A percentile compares a stretch with the other conserved stretches of the same genome.
These are phyloP conservation scores for Aythya baeri DNA, from an alignment of 2,113 vertebrate species.

Conservation along the genomic window DNA sequence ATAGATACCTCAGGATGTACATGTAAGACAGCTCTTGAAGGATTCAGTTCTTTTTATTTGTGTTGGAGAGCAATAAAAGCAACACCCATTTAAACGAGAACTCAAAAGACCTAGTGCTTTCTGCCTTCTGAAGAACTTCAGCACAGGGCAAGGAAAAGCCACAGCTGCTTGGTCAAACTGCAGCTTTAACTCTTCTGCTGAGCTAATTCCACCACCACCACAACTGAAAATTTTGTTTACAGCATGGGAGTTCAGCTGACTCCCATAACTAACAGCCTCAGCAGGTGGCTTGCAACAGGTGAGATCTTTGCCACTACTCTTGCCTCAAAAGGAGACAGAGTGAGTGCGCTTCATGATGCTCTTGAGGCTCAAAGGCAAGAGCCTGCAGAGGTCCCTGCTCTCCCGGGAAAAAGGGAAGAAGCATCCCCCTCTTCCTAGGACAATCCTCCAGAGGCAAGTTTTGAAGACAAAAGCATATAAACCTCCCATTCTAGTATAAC, in stretches of 20 bases:
- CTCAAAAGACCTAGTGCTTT: not conserved
- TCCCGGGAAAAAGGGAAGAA: not conserved
- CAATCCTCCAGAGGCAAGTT: not conserved
- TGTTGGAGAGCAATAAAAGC: not conserved
- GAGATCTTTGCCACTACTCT: not conserved
- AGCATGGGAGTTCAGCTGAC: not conserved
- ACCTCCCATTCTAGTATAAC: not conserved
- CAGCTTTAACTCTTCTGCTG: not conserved
- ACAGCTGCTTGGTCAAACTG: not conserved
- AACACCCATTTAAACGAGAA: not conserved
- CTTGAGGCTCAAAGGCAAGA: not conserved
- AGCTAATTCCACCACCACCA: not conserved
- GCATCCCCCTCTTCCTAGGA: too few relatives aligned
- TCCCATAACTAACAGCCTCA: not conserved
- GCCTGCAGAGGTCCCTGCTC: not conserved
- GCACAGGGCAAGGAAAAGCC: not conserved
- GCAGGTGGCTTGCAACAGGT: not conserved
- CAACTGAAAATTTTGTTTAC: not conserved
- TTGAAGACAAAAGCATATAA: not conserved
- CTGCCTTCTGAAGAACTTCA: not conserved
- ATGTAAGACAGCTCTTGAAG: not conserved
- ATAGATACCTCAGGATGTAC: not conserved
- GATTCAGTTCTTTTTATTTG: not conserved
- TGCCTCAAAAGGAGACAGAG: not conserved
- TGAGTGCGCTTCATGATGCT: rapidly evolving